Conservation (phyloP, 2,888 invertebrate species). For the Chirona hameri region DNA sequence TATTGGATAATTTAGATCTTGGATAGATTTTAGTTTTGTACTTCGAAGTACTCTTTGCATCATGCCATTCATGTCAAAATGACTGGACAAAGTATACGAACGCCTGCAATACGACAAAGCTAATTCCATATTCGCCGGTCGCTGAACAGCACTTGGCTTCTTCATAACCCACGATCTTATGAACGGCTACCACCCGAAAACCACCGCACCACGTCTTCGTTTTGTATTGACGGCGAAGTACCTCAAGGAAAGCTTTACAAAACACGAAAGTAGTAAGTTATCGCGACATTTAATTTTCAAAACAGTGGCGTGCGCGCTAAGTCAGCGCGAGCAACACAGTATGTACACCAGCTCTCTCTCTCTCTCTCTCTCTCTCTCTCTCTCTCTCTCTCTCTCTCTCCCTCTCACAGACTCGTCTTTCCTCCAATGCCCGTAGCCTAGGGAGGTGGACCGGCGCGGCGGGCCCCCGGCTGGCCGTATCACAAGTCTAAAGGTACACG, state of each 20-base stretch:
- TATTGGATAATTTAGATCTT: no score
- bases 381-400: no score
- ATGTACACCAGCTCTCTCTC: not conserved
- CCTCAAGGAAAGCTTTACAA: slow-evolving; percentile 2
- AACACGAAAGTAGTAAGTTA: slow-evolving; percentile 23
- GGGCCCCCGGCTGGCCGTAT: not conserved
- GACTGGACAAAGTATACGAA: no score
- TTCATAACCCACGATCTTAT: no score
- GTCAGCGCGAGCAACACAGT: slow-evolving; percentile 4
- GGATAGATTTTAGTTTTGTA: no score
- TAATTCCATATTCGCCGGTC: no score
- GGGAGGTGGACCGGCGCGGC: not conserved
- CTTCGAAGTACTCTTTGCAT: no score
- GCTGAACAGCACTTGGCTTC: no score
- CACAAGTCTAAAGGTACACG: slow-evolving; percentile 6
- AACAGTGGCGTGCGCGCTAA: not conserved
- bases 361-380: no score
- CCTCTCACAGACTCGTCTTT: not conserved
- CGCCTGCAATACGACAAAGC: no score
- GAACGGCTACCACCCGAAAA: no score
- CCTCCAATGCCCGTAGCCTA: not conserved
- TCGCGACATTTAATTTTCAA: slow-evolving; percentile 24
- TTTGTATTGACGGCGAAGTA: slow-evolving; percentile 22
- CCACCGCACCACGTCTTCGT: not conserved
- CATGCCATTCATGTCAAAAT: no score